Evolutionary conservation across 2,113 vertebrate species (phyloP).

Genomic region (Canis aureus): DNA sequence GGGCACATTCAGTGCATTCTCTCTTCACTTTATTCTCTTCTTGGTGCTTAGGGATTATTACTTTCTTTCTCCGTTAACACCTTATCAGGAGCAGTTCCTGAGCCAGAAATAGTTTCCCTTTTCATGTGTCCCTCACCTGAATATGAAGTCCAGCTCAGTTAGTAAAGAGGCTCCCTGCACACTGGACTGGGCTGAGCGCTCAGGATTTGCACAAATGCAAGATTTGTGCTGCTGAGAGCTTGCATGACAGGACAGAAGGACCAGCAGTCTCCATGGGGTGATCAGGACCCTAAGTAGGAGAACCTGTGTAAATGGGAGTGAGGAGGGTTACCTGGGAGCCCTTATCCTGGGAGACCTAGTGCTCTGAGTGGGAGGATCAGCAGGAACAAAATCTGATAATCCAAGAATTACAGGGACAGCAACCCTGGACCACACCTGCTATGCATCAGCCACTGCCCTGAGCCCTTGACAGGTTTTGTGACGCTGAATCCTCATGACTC

Average conservation of each 20-base stretch:
- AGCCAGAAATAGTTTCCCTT: neutral
- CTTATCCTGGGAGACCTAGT: neutral
- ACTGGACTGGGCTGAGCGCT: neutral
- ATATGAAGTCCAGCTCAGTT: neutral
- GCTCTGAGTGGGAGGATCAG: neutral
- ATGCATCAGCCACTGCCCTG: rapidly evolving
- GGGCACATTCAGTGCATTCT: rapidly evolving
- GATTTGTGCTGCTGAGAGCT: neutral
- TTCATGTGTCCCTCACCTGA: neutral
- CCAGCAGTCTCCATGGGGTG: neutral
- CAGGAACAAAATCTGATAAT: neutral
- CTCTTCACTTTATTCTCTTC: neutral
- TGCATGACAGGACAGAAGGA: neutral
- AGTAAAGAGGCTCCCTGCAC: neutral
- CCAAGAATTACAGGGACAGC: neutral
- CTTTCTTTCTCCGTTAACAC: neutral
- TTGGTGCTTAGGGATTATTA: neutral
- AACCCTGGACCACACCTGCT: neutral
- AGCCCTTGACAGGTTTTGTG: neutral
- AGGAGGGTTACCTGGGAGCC: neutral
- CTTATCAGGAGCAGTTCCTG: neutral
- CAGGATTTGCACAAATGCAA: neutral
- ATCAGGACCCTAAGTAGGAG: neutral
- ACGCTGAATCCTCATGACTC: neutral
- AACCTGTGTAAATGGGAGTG: rapidly evolving